Percentiles rank a stretch among this genome's conserved stretches.
phyloP scores from a whole-genome alignment of 2,113 vertebrate genomes.

The Struthidea cinerea region DNA sequence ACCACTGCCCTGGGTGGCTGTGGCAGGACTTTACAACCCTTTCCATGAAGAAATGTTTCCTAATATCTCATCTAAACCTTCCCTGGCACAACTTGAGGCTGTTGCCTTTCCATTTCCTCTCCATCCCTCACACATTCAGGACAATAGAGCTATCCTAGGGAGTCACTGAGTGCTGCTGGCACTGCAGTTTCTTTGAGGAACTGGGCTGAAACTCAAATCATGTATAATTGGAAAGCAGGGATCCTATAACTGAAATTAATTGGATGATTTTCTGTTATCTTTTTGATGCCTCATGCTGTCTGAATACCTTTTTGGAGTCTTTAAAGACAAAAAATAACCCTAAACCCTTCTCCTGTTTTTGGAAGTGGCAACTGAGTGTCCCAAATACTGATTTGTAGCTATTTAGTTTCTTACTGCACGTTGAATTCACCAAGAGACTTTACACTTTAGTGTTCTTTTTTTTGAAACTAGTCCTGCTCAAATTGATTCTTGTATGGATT shows the following conservation, averaged over 20 bases:
- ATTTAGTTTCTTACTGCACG: neutral
- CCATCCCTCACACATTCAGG: neutral
- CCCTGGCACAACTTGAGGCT: neutral
- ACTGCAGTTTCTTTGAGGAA: neutral
- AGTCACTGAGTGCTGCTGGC: too few species aligned
- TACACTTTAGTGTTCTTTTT: accelerated
- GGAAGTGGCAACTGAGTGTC: neutral
- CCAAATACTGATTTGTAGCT: neutral
- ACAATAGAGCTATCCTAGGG: neutral
- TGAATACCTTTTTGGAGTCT: neutral
- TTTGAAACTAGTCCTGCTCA: neutral
- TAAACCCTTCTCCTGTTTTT: neutral
- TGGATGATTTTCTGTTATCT: neutral
- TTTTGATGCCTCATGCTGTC: neutral
- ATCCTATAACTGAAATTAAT: neutral
- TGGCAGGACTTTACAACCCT: neutral
- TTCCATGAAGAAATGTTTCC: neutral
- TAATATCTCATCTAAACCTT: neutral
- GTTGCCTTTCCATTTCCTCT: neutral
- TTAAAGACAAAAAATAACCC: neutral
- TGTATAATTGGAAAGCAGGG: neutral
- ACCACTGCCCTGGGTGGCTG: neutral
- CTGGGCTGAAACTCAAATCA: neutral
- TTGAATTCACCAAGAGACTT: neutral
- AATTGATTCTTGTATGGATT: neutral